Percentiles rank a stretch among this genome's conserved stretches.
These are phyloP conservation scores for Nesometra sesokonis DNA, from an alignment of 35 echinoderm and acorn worm species.

Conservation along the genomic window DNA sequence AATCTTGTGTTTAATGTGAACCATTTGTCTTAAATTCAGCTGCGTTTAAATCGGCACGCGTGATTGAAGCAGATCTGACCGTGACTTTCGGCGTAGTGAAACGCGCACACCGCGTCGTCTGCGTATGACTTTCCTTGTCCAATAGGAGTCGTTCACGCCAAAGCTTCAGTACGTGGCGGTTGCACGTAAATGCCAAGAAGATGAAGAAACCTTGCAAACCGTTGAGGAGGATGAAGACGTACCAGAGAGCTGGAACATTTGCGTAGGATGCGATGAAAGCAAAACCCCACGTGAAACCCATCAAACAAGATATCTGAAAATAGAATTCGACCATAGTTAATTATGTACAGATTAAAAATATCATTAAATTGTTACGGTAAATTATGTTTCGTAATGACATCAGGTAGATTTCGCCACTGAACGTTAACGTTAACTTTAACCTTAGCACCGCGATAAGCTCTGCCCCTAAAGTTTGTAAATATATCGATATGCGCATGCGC, in stretches of 20 bases:
- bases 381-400: no score
- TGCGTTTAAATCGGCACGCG: background rate
- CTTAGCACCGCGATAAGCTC: no score
- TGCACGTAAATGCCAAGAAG: background rate
- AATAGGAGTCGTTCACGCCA: background rate
- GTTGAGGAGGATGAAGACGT: background rate
- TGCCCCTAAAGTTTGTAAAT: no score
- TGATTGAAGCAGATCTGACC: background rate
- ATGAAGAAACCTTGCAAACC: constrained; percentile 6
- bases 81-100: background rate
- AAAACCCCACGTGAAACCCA: constrained; percentile 8
- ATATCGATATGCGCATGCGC: no score
- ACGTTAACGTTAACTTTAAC: no score
- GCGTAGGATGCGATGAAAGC: background rate
- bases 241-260: background rate
- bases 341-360: no score
- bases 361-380: no score
- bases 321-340: background rate
- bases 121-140: background rate
- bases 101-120: background rate
- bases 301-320: background rate
- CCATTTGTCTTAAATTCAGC: background rate
- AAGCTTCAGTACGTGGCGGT: background rate
- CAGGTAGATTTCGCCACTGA: no score
- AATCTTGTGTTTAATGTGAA: no score